phyloP scores from a whole-genome alignment of 2,113 vertebrate genomes.

The Ovis canadensis region DNA sequence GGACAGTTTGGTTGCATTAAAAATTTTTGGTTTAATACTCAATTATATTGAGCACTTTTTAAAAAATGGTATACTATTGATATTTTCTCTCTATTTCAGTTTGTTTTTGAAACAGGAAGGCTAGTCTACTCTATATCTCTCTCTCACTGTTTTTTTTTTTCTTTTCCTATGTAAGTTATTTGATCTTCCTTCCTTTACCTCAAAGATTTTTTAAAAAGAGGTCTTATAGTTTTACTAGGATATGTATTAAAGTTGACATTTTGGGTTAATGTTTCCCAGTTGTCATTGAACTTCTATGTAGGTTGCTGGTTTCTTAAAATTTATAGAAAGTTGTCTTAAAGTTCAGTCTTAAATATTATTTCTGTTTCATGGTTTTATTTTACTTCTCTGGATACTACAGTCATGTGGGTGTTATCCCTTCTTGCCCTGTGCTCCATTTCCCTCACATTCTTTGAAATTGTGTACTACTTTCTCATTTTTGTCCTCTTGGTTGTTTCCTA shows the following conservation, averaged over 20 bases:
- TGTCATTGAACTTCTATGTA: not conserved
- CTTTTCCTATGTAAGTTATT: not conserved
- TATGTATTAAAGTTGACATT: not conserved
- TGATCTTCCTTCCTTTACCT: not conserved
- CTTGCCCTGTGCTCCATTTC: not conserved
- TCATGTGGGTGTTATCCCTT: not conserved
- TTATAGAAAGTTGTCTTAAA: not conserved
- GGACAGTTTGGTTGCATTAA: not conserved
- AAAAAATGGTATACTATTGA: not conserved
- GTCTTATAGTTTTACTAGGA: not conserved
- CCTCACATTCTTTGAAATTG: not conserved
- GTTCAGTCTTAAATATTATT: not conserved
- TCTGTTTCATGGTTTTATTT: not conserved
- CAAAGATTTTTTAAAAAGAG: not conserved
- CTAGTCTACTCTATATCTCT: not conserved
- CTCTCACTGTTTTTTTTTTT: not conserved
- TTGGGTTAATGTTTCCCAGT: not conserved
- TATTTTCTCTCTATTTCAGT: not conserved
- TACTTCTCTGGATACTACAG: not conserved
- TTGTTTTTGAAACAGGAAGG: not conserved
- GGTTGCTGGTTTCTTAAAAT: not conserved
- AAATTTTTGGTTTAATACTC: not conserved
- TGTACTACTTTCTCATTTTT: not conserved
- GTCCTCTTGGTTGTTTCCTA: not conserved
- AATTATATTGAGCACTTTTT: not conserved